Evolutionary conservation across 2,113 vertebrate species (phyloP).

Genomic region (Ornithorhynchus anatinus): DNA sequence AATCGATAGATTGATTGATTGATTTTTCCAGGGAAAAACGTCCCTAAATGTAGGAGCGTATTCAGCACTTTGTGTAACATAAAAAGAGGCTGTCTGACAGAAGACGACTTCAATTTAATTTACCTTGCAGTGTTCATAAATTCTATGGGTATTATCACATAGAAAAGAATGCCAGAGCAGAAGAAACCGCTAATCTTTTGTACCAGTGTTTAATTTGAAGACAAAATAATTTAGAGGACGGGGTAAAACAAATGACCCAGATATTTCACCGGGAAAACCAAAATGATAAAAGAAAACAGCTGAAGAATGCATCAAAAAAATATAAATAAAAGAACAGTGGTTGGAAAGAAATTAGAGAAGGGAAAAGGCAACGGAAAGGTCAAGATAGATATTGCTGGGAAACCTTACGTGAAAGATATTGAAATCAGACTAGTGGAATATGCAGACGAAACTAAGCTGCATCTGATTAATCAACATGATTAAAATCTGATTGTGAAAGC

Average conservation of each 20-base stretch:
- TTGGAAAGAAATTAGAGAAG: background rate
- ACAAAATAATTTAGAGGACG: background rate
- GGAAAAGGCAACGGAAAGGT: background rate
- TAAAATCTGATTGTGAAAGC: background rate
- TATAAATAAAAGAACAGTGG: no score
- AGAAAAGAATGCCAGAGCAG: no score
- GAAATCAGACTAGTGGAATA: constrained; percentile 3
- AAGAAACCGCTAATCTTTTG: background rate
- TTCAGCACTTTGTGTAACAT: no score
- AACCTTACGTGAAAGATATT: background rate
- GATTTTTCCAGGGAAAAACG: no score
- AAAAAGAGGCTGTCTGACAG: no score
- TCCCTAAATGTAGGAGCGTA: no score
- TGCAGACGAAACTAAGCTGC: constrained; percentile 10
- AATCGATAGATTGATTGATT: no score
- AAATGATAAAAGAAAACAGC: background rate
- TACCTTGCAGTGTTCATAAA: no score
- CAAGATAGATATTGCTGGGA: background rate
- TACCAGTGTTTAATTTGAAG: background rate
- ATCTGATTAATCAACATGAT: background rate
- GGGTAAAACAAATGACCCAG: background rate
- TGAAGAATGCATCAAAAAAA: background rate
- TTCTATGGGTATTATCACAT: no score
- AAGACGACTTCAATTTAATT: no score
- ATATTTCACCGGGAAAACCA: constrained; percentile 2